Percentiles rank a stretch among this genome's conserved stretches.
These are phyloP conservation scores for Sceliomorpha sp. DNA, from an alignment of 2,888 invertebrate genomes.

Conservation along the genomic window DNA sequence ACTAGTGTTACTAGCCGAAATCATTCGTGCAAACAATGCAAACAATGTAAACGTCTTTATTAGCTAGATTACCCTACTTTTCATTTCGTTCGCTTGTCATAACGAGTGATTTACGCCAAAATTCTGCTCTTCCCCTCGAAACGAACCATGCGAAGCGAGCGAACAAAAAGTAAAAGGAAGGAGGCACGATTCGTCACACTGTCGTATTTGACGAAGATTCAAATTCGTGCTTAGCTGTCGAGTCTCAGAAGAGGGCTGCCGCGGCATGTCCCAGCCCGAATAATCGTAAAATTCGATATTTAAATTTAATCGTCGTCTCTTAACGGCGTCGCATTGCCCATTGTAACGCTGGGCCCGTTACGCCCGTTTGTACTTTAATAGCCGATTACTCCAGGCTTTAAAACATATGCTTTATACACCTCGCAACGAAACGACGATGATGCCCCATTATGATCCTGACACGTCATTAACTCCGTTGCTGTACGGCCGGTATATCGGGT, in stretches of 20 bases:
- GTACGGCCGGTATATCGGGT: constrained; percentile 57
- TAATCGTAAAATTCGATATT: constrained; percentile 79
- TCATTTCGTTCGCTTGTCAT: too few species aligned
- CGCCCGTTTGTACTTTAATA: constrained; percentile 70
- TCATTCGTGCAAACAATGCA: too few species aligned
- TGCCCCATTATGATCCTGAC: constrained; percentile 75
- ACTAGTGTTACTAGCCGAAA: too few species aligned
- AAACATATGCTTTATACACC: constrained; percentile 75
- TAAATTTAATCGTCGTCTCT: constrained; percentile 76
- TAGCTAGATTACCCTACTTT: too few species aligned
- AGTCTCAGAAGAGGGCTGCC: constrained; percentile 30
- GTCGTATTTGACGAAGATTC: constrained; percentile 46
- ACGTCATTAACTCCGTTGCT: constrained; percentile 75
- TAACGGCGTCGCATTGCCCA: constrained; percentile 61
- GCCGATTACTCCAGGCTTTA: constrained; percentile 74
- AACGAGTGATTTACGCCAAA: too few species aligned
- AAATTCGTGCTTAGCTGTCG: constrained; percentile 45
- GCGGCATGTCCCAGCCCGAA: constrained; percentile 63
- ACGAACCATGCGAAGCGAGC: too few species aligned
- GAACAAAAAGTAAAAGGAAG: background rate
- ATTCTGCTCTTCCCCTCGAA: too few species aligned
- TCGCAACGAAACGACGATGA: constrained; percentile 69
- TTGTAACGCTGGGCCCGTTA: constrained; percentile 63
- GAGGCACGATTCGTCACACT: constrained; percentile 45
- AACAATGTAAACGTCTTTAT: too few species aligned